A percentile compares a stretch with the other conserved stretches of the same genome.
These are phyloP conservation scores for Tychaedon coryphoeus DNA, from an alignment of 2,113 vertebrate genomes.

Conservation along the genomic window DNA sequence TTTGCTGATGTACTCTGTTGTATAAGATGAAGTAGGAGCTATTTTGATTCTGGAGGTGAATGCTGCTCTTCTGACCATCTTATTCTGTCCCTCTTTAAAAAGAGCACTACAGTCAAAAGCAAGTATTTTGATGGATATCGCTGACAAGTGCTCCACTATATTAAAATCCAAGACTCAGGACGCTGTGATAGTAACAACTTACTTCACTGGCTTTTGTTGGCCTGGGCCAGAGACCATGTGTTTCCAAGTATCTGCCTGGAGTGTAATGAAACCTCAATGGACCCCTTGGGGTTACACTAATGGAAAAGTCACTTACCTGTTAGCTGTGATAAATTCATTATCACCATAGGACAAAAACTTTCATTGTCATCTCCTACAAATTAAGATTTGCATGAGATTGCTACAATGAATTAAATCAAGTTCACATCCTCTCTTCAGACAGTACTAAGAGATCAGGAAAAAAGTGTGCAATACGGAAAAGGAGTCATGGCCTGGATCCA, in stretches of 20 bases:
- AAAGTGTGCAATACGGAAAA: fast-evolving
- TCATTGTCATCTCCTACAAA: neutral
- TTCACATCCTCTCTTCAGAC: neutral
- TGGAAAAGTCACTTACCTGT: neutral
- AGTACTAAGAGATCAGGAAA: neutral
- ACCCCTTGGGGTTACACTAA: neutral
- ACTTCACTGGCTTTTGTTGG: neutral
- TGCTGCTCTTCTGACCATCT: neutral
- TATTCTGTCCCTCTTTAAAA: neutral
- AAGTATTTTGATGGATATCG: neutral
- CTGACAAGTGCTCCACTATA: neutral
- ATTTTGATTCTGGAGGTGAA: neutral
- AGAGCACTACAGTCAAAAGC: neutral
- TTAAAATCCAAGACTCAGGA: neutral
- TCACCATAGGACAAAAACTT: neutral
- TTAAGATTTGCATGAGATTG: neutral
- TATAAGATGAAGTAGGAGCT: neutral
- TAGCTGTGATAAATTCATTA: neutral
- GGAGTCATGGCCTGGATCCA: neutral
- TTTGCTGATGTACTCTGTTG: neutral
- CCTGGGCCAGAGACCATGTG: neutral
- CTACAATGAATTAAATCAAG: neutral
- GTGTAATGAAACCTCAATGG: neutral
- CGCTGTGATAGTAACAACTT: neutral
- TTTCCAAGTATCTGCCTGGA: neutral